phyloP scores from a whole-genome alignment of 1,140 invertebrate species.

The Drosophila triauraria region DNA sequence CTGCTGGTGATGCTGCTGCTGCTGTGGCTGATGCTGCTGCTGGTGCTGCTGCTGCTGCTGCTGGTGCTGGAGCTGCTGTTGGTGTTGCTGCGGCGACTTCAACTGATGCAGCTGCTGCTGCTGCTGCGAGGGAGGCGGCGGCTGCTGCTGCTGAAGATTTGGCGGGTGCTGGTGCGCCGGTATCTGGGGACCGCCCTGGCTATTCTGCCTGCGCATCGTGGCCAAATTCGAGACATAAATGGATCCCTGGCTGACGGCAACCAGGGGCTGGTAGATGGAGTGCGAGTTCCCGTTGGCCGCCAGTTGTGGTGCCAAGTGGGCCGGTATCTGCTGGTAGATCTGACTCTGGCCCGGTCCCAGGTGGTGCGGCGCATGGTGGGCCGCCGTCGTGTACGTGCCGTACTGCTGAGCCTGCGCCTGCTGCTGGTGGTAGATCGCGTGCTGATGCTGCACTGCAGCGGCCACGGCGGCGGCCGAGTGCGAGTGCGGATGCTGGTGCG shows the following conservation, averaged over 20 bases:
- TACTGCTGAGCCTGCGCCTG: conserved; percentile 76
- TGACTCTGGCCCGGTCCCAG: conserved; percentile 75
- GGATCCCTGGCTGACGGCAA: conserved; percentile 80
- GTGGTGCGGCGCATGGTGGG: conserved; percentile 77
- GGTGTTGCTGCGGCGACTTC: conserved; percentile 65
- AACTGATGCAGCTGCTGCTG: conserved; percentile 75
- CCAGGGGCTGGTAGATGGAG: conserved; percentile 82
- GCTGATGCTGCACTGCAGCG: conserved; percentile 80
- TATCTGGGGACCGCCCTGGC: conserved; percentile 74
- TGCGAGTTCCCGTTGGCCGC: conserved; percentile 78
- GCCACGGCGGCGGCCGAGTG: conserved; percentile 80
- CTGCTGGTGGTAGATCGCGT: conserved; percentile 83
- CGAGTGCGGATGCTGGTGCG: conserved; percentile 82
- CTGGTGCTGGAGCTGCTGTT: conserved; percentile 46
- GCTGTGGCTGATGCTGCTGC: conserved; percentile 25
- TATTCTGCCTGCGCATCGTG: conserved; percentile 81
- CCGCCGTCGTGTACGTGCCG: conserved; percentile 78
- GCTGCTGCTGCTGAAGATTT: conserved; percentile 49
- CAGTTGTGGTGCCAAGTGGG: conserved; percentile 69
- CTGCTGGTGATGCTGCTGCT: conserved; percentile 42
- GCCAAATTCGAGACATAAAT: conserved; percentile 83
- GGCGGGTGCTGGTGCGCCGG: conserved; percentile 70
- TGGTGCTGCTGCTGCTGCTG: conserved; percentile 39
- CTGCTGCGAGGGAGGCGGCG: conserved; percentile 60
- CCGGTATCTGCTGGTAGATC: conserved; percentile 84